phyloP scores from a whole-genome alignment of 37 sponge, comb jelly and placozoan genomes.

The Halisarca cf. caerulea region DNA sequence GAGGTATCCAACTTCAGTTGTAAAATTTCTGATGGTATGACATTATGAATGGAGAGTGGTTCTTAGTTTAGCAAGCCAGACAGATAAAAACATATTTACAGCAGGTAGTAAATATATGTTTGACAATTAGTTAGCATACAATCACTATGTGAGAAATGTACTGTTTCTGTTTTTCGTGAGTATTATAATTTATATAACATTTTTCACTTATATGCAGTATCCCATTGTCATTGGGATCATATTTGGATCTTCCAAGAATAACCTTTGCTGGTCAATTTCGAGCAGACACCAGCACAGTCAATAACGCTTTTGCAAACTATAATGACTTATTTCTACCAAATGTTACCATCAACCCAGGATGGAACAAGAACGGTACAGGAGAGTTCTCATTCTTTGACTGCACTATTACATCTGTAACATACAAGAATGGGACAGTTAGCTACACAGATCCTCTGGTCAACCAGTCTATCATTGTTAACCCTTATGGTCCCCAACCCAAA shows the following conservation, averaged over 20 bases:
- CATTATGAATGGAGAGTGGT: too few relatives aligned
- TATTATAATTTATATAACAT: too few relatives aligned
- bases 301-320: not conserved
- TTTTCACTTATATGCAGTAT: too few relatives aligned
- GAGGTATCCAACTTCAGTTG: too few relatives aligned
- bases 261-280: constrained; percentile 22
- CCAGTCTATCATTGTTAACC: not conserved
- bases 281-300: constrained; percentile 5
- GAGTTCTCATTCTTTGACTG: constrained; percentile 10
- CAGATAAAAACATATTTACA: too few relatives aligned
- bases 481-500: not conserved
- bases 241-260: constrained; percentile 22
- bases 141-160: too few relatives aligned
- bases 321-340: not conserved
- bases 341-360: not conserved
- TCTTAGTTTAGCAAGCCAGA: too few relatives aligned
- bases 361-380: constrained; percentile 33
- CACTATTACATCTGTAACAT: not conserved
- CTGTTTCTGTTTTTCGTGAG: too few relatives aligned
- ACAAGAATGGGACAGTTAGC: not conserved
- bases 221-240: too few relatives aligned
- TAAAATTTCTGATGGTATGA: too few relatives aligned
- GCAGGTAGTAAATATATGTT: too few relatives aligned
- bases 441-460: not conserved
- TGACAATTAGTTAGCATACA: too few relatives aligned